phyloP scores from a whole-genome alignment of 2,797 vertebrate genomes.

The Capromys pilorides region DNA sequence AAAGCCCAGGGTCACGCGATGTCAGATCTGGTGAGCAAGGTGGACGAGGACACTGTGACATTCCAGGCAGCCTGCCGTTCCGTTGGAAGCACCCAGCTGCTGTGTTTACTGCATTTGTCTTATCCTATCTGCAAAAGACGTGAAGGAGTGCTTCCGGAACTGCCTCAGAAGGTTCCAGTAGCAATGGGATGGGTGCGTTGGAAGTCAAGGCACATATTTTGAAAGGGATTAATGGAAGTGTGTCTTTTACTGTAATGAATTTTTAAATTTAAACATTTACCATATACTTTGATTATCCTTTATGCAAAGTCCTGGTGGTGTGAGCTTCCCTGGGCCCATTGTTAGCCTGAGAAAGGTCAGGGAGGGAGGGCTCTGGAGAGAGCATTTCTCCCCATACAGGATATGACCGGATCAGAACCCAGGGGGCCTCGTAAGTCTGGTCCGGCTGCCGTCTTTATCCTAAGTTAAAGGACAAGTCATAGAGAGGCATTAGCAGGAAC shows the following conservation, averaged over 20 bases:
- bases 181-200: background rate
- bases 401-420: background rate
- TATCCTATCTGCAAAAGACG: background rate
- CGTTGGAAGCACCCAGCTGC: background rate
- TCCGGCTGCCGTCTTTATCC: background rate
- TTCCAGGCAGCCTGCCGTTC: background rate
- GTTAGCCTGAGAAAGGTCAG: background rate
- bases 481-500: background rate
- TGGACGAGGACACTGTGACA: background rate
- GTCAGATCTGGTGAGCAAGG: background rate
- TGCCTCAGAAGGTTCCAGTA: background rate
- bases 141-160: background rate
- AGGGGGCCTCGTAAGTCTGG: background rate
- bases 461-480: background rate
- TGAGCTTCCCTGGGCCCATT: background rate
- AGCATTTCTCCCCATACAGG: background rate
- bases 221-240: background rate
- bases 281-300: background rate
- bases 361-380: background rate
- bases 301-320: background rate
- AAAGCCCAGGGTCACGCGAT: background rate
- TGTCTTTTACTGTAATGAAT: background rate
- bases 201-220: background rate
- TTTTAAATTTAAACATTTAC: background rate
- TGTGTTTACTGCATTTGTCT: background rate